Base-by-base conservation (phyloP, 2,113 vertebrate species). In the Austrofundulus limnaeus region DNA sequence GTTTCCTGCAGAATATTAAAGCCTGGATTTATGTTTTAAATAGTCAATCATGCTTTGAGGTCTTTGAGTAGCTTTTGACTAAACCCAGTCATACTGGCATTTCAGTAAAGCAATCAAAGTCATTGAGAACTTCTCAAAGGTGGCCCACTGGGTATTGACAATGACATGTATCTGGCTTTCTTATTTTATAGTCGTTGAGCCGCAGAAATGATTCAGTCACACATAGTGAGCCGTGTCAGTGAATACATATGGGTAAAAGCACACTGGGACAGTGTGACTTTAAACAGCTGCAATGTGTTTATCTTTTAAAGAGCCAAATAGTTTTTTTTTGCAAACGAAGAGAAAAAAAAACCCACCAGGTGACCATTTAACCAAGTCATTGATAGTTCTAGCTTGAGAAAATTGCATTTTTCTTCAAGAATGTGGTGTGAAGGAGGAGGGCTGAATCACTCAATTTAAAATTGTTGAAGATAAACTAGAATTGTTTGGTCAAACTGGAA, bases 31-130 rank as follows among this genome's bases (percentile, higher is more conserved):
- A 39, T 49, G 23, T 58, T 75, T 63, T 60, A 52, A 74, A 60
- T 68, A 38, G 53, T 25, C 59, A 43, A 59, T 68, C 60, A 54
- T 11, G 1, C 16, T 23, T 67, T 45, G 16, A 72, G 42, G 45
- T 25, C 48, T 65, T 19, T 66, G 34, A 72, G 42, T 28, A 62
- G 54, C 8, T 58, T 61, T 57, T 55, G 39, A 61, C 5, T 58
- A 72, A 66, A 59, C 28, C 17, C 19, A 46, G 39, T 50, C 13
- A n/a, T 15, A 25, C n/a, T 10, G 31, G 31, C 15, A 17, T 46
- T 60, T 64, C 58, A 43, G 23, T 1, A 3, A 2, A 8, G 23
- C 12, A 61, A 60, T 78, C 56, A 31, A 15, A 52, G 16, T 47
- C 23, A 68, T 37, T 70, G 42, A 62, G 15, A 53, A 49, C 17